Base-by-base conservation (phyloP, 2,797 vertebrate genomes). In the Pelodytes ibericus region DNA sequence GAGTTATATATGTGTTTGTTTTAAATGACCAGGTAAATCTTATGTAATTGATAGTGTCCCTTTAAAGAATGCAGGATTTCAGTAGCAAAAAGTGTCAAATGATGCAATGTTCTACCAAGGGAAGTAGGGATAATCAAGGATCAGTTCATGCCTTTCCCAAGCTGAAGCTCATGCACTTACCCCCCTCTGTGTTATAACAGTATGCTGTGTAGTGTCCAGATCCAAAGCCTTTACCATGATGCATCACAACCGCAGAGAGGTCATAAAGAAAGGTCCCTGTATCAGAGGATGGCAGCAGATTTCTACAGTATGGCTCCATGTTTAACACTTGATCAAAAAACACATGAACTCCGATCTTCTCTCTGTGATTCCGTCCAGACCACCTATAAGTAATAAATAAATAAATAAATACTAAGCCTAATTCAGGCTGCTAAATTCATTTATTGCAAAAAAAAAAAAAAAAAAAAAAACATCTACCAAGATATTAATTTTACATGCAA, bases 151-250 rank as follows among this genome's bases (percentile, higher is more conserved):
- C 13, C 13, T 10, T 44, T 44, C 41, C 18, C 10, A 3, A 44
- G 13, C 13, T 44, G 3, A 44, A 16, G 7, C 9, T 3, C 3
- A 15, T 3, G 80, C 88, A 88, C 95, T 94, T 90, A 99, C 97
- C 97, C 92, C 97, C 97, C 93, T 99, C 97, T 26, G 97, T 98
- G 87, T 99, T 99, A 94, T 97, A 99, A 94, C 97, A 99, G 93
- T 98, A 99, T 88, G 97, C 96, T 80, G 97, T 99, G 93, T 99
- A 99, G 94, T 99, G 97, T 91, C 97, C 97, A 92, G 97, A 98
- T 95, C 97, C 97, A 80, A 99, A 99, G 81, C 97, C 97, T 94
- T 99, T 99, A 74, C 97, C 97, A 80, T 99, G 97, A 86, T 99
- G 97, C 97, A 99, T 99, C 86, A 99, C 97, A 83, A 99, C 97